phyloP scores from a whole-genome alignment of 2,113 vertebrate genomes.

The Bos javanicus region DNA sequence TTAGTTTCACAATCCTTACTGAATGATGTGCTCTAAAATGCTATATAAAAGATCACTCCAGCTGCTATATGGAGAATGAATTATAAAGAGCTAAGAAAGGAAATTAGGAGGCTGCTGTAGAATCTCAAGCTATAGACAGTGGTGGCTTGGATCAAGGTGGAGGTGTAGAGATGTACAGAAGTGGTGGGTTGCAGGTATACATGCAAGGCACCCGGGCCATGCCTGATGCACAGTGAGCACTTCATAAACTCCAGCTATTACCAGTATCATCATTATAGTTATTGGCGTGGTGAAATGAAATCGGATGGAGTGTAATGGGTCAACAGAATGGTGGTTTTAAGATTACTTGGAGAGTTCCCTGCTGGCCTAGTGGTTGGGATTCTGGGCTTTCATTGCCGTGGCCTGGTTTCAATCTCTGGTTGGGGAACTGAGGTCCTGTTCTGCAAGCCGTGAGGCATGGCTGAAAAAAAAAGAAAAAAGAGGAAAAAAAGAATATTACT shows the following conservation, averaged over 20 bases:
- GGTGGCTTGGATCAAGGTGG: background rate
- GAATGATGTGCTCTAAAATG: background rate
- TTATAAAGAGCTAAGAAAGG: background rate
- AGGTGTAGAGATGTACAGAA: background rate
- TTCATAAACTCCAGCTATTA: background rate
- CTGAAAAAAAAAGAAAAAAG: background rate
- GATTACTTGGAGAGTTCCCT: background rate
- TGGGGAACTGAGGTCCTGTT: background rate
- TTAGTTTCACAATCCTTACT: background rate
- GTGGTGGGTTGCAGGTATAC: background rate
- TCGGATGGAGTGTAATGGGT: background rate
- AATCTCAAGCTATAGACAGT: background rate
- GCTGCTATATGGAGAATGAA: background rate
- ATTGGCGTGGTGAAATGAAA: constrained; percentile 11
- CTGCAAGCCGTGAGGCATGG: background rate
- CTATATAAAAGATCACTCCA: background rate
- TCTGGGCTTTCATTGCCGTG: background rate
- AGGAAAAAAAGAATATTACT: background rate
- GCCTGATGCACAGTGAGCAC: background rate
- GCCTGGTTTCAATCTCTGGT: background rate
- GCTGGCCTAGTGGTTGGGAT: background rate
- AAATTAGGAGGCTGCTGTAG: background rate
- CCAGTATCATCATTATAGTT: background rate
- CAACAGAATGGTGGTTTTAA: background rate
- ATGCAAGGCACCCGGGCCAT: background rate